phyloP scores from a whole-genome alignment of 2,113 vertebrate genomes.

The Chauna torquata region DNA sequence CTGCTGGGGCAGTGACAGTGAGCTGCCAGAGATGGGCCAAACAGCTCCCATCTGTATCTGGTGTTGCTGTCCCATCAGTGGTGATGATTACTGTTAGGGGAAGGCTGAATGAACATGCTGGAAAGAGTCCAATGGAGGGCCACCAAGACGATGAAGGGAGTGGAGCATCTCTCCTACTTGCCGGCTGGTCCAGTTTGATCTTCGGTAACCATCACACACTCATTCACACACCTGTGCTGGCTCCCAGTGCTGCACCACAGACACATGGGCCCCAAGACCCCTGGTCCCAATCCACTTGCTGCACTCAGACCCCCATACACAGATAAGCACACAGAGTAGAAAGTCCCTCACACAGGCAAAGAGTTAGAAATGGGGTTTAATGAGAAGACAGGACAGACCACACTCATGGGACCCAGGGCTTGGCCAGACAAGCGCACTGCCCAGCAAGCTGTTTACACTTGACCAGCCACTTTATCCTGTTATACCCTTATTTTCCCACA shows the following conservation, averaged over 20 bases:
- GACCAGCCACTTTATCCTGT: not conserved
- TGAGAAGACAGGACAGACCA: not conserved
- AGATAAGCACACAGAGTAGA: not conserved
- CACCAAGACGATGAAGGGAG: not conserved
- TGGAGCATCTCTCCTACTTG: not conserved
- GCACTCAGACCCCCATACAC: no score
- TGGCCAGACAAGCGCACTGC: not conserved
- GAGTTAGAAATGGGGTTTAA: not conserved
- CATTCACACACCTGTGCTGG: not conserved
- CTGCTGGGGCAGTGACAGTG: rapidly evolving
- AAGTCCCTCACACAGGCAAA: not conserved
- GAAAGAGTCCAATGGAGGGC: not conserved
- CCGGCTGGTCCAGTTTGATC: not conserved
- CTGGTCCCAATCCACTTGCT: not conserved
- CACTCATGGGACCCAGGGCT: not conserved
- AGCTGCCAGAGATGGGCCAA: not conserved
- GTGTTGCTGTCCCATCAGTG: not conserved
- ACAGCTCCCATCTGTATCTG: not conserved
- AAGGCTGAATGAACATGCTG: not conserved
- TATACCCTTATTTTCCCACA: not conserved
- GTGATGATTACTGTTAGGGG: not conserved
- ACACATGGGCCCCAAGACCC: rapidly evolving
- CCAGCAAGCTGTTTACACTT: not conserved
- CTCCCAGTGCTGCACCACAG: not conserved
- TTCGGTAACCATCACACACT: not conserved